Conservation (phyloP, 2,113 vertebrate genomes). For the Etheostoma spectabile region DNA sequence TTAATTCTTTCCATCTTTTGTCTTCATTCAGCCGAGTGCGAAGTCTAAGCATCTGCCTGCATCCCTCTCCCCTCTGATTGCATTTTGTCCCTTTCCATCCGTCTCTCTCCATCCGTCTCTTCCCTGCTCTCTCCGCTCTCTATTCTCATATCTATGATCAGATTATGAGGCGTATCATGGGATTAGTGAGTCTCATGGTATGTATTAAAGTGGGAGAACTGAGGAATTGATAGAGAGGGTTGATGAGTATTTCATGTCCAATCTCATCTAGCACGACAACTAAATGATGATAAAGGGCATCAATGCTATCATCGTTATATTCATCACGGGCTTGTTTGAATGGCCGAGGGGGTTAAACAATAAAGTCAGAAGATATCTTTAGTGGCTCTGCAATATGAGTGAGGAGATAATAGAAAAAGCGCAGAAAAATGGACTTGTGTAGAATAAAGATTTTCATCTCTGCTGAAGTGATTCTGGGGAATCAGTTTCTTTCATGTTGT, state of each 20-base stretch:
- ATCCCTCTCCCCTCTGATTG: constrained; percentile 37
- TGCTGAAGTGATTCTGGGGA: constrained; percentile 14
- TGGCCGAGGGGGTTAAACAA: constrained; percentile 53
- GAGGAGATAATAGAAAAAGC: constrained; percentile 20
- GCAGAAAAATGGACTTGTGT: constrained; percentile 18
- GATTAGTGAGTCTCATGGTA: constrained; percentile 68
- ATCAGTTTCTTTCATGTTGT: constrained; percentile 44
- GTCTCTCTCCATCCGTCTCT: neutral
- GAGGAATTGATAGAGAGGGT: constrained; percentile 34
- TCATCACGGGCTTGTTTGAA: constrained; percentile 56
- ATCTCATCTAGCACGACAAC: constrained; percentile 35
- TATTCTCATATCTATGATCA: constrained; percentile 74
- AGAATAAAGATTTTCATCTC: constrained; percentile 28
- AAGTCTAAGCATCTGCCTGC: constrained; percentile 10
- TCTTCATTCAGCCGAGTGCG: constrained; percentile 15
- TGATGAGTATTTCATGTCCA: constrained; percentile 71
- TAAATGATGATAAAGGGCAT: constrained; percentile 74
- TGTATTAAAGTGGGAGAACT: constrained; percentile 58
- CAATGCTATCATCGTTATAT: constrained; percentile 40
- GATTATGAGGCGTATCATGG: constrained; percentile 72
- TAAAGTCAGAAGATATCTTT: constrained; percentile 34
- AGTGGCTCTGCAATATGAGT: constrained; percentile 32
- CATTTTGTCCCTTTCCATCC: constrained; percentile 30
- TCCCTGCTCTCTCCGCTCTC: constrained; percentile 13
- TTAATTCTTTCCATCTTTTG: constrained; percentile 7